Base-by-base conservation (phyloP, 2,797 vertebrate genomes). In the Pipistrellus pipistrellus region DNA sequence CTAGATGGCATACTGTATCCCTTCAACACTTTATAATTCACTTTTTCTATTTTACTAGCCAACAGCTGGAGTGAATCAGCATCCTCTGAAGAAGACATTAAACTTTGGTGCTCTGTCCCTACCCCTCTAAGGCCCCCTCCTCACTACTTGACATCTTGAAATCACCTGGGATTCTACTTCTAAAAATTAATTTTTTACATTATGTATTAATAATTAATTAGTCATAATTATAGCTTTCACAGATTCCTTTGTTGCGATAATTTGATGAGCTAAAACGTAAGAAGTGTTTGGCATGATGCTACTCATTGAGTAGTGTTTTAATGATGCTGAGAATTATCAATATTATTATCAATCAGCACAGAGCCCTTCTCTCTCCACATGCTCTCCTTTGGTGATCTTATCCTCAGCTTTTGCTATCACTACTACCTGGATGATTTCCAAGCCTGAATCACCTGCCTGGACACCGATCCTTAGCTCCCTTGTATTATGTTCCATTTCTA, bases 131-230 rank as follows among this genome's bases (percentile, higher is more conserved):
- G 21, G 32, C 17, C 21, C 4, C 41, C 12, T 78, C 32, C 72
- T 64, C 46, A 23, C 48, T 55, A 66, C 21, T 10, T 86, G 30
- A 35, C 44, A 81, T 82, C 46, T 88, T 92, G 88, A 95, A 92
- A 77, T 90, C 46, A 88, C 76, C 66, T 95, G 80, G 62, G 35
- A 77, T 81, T 90, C 85, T 88, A 62, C 51, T 90, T 92, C 35
- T 62, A 53, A 92, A 95, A 92, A 87, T 62, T 76, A 62, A 46
- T 59, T 59, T 46, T 84, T 93, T 77, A 73, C 1, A 30, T 25
- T 73, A 38, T 30, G 11, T 82, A 51, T 90, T 83, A 93, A 76
- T 91, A 64, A 83, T 95, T 88, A 44, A 83, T 95, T 88, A 53
- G 30, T 85, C 77, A 25, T 78, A 81, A 59, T 51, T 35, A 75